Evolutionary conservation across 2,797 vertebrate species (phyloP).

Genomic region (Threskiornis aethiopicus): DNA sequence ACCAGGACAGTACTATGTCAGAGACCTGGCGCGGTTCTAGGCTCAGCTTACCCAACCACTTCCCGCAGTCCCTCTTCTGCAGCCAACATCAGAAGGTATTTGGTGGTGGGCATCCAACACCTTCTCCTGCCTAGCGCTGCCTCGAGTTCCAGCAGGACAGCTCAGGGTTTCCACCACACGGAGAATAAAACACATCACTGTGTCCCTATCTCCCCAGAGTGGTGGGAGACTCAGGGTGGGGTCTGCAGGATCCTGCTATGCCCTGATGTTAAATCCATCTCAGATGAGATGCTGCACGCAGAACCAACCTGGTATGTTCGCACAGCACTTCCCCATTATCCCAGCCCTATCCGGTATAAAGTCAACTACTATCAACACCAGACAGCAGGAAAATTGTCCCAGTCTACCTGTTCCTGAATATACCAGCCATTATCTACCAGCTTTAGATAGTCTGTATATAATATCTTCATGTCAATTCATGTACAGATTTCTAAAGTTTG

Average conservation of each 20-base stretch:
- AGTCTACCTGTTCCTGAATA: background rate
- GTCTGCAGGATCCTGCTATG: rapidly evolving
- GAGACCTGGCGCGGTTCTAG: background rate
- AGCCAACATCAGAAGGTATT: background rate
- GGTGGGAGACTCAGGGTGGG: background rate
- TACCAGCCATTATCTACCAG: background rate
- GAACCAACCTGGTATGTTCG: background rate
- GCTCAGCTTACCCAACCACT: background rate
- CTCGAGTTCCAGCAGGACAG: background rate
- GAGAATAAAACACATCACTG: background rate
- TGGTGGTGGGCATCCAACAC: background rate
- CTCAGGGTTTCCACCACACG: background rate
- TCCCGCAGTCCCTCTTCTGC: background rate
- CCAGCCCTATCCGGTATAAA: rapidly evolving
- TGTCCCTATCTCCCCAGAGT: too few species aligned
- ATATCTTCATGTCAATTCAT: background rate
- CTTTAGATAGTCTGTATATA: background rate
- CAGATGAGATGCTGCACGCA: background rate
- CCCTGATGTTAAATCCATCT: background rate
- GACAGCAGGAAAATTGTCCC: background rate
- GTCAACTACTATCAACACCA: background rate
- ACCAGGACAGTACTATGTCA: background rate
- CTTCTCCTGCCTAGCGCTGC: rapidly evolving
- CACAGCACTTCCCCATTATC: background rate
- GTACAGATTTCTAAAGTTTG: background rate